These are phyloP conservation scores for Gasterosteus nipponicus DNA, from an alignment of 2,113 vertebrate species.

Conservation along the genomic window DNA sequence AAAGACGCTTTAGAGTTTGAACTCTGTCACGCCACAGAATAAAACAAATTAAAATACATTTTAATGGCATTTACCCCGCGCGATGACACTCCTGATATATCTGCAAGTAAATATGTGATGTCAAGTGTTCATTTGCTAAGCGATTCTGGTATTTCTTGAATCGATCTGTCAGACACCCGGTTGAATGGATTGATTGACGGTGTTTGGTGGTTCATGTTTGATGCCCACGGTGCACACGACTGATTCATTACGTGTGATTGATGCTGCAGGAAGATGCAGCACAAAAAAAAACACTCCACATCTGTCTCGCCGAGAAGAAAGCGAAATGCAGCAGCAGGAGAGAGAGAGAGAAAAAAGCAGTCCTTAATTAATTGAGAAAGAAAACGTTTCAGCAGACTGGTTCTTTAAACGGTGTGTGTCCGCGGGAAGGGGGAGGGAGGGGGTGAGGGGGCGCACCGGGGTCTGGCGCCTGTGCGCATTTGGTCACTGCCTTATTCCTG, in stretches of 20 bases:
- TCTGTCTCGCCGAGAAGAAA: not conserved
- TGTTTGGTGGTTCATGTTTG: not conserved
- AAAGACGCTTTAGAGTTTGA: constrained; percentile 27
- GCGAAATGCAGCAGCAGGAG: constrained; percentile 57
- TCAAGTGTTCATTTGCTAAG: not conserved
- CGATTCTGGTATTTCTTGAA: not conserved
- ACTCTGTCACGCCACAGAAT: constrained; percentile 9
- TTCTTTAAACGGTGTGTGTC: constrained; percentile 56
- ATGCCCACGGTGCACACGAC: not conserved
- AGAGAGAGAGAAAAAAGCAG: constrained; percentile 30
- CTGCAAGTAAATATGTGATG: not conserved
- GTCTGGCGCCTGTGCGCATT: constrained; percentile 71
- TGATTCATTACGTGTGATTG: constrained; percentile 31
- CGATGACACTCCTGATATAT: not conserved
- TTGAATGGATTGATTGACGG: not conserved
- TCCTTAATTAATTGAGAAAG: constrained; percentile 72
- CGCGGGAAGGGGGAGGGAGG: constrained; percentile 38
- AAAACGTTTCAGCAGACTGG: constrained; percentile 65
- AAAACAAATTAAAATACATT: not conserved
- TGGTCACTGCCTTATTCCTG: constrained; percentile 38
- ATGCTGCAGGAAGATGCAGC: constrained; percentile 1
- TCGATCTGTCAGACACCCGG: constrained; percentile 2
- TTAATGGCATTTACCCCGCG: too few species aligned
- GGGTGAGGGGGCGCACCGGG: constrained; percentile 55
- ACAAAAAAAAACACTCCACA: not conserved